Evolutionary conservation across 2,113 vertebrate species (phyloP), one percentile per base, ranked within the genome.

Genomic region (Alligator sinensis): DNA sequence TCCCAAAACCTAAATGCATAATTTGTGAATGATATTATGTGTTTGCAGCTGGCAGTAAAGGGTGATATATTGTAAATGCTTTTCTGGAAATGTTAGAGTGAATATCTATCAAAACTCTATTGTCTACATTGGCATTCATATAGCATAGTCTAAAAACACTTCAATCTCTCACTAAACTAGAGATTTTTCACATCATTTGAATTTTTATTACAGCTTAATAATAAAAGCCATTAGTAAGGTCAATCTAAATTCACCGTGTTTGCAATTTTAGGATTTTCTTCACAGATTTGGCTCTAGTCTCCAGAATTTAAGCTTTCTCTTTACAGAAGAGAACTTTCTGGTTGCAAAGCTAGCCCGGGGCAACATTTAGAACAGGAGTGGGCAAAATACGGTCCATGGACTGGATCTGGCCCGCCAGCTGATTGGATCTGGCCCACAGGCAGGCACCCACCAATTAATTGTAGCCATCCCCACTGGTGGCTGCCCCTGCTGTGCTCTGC

Each of bases 141-240:
- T 38, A 96, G 89, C 93, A 96, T 96, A 97, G 91, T 62, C 95
- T 92, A 95, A 96, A 97, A 96, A 83, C 94, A 96, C 89, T 97
- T 97, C 91, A 94, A 47, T 96, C 91, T 94, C 94, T 89, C 60
- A 70, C 94, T 97, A 96, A 98, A 98, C 96, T 93, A 93, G 83
- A 97, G 85, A 81, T 96, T 98, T 96, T 95, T 94, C 82, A 95
- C 95, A 92, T 97, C 68, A 94, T 97, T 97, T 94, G 86, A 97
- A 98, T 97, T 98, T 97, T 97, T 97, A 97, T 97, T 97, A 97
- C 58, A 59, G 91, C 94, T 97, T 98, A 97, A 98, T 97, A 97
- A 97, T 97, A 97, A 98, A 98, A 97, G 91, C 88, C 93, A 95
- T 97, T 97, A 96, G 96, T 97, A 96, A 95, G 96, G 96, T 97